Evolutionary conservation across 2,113 vertebrate genomes (phyloP), one percentile per base, ranked within the genome.

Genomic region (Rhinolophus ferrumequinum): DNA sequence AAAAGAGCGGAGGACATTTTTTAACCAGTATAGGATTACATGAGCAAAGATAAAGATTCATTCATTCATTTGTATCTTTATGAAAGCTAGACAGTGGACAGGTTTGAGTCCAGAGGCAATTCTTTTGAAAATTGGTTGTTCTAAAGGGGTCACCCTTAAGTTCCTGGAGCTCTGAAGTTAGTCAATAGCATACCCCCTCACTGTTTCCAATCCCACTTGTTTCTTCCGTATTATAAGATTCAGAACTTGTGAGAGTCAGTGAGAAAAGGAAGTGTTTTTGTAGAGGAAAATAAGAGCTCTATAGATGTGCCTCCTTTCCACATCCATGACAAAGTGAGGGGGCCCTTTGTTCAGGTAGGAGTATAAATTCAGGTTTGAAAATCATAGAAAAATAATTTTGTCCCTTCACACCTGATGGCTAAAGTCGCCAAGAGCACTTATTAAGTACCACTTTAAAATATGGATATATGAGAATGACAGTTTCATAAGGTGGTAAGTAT

Each of bases 41-140:
- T 83, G 38, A 94, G 14, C 11, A 84, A 69, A 87, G 28, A n/a
- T 82, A 70, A 76, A 72, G 86, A 64, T 60, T 82, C n/a, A 81
- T 60, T 41, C 22, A 50, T 91, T 92, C 47, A 84, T 64, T 64
- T 30, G 13, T 64, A 13, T 30, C 60, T 30, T 82, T 82, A 75
- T 21, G 4, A 41, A 76, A 41, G 30, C 33, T 67, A 79, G n/a
- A 54, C 81, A 94, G 41, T 15, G 30, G 21, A 7, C 16, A 87
- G 26, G 41, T 41, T 86, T 75, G 13, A 62, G 15, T 84, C 35
- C 11, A 66, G 38, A 93, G 35, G 26, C 35, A 85, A 56, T 33
- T 60, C 28, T 50, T 73, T 93, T 67, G 84, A 93, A 88, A 93
- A 85, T 80, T 6, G 19, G 73, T 54, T 89, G n/a, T 67, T 91